Conservation (phyloP, 2,113 vertebrate species). For the Chloroceryle aenea region DNA sequence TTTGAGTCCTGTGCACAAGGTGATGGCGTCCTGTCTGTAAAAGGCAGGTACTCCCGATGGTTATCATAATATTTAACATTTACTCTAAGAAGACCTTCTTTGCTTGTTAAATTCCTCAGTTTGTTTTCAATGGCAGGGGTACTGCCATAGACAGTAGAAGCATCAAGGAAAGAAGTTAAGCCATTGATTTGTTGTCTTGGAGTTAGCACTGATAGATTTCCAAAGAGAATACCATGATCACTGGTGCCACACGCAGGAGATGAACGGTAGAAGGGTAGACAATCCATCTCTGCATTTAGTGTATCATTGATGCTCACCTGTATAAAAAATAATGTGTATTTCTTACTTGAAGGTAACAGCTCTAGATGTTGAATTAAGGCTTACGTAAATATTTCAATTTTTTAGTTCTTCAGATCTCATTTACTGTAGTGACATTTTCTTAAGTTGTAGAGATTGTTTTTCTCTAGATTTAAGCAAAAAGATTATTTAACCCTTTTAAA, state of each 20-base stretch:
- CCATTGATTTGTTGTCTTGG: slow-evolving; percentile 89
- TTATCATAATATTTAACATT: slow-evolving; percentile 77
- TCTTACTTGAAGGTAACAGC: neutral
- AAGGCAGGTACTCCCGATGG: slow-evolving; percentile 82
- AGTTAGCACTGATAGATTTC: slow-evolving; percentile 51
- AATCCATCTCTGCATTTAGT: slow-evolving; percentile 34
- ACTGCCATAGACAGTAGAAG: slow-evolving; percentile 89
- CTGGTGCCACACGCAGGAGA: slow-evolving; percentile 76
- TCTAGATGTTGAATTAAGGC: neutral
- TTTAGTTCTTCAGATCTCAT: neutral
- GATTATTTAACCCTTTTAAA: neutral
- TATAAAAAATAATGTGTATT: neutral
- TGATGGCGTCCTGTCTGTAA: slow-evolving; percentile 64
- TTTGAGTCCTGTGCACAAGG: slow-evolving; percentile 75
- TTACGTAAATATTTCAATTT: neutral
- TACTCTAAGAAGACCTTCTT: slow-evolving; percentile 83
- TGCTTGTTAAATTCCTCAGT: slow-evolving; percentile 82
- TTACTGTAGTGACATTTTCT: neutral
- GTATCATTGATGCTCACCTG: slow-evolving; percentile 78
- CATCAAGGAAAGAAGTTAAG: slow-evolving; percentile 91
- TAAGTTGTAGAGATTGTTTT: neutral
- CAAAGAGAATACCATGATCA: neutral
- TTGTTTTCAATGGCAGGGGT: slow-evolving; percentile 61
- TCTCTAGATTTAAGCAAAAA: neutral
- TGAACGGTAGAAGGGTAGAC: slow-evolving; percentile 91